A percentile compares a stretch with the other conserved stretches of the same genome.
phyloP scores from a whole-genome alignment of 2,888 invertebrate genomes.

The Meiosimyza platycephala region DNA sequence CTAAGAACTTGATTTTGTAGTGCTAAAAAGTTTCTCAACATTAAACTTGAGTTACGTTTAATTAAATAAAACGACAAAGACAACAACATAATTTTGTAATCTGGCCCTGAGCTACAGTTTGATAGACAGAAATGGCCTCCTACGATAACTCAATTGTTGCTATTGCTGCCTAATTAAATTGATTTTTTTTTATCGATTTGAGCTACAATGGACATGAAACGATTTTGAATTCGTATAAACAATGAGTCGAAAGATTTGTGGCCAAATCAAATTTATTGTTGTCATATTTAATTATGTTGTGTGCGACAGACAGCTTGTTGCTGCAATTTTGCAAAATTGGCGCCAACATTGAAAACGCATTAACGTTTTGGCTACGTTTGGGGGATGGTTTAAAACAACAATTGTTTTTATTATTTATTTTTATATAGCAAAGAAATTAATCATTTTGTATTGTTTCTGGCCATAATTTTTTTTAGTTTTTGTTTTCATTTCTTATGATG shows the following conservation, averaged over 20 bases:
- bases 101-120: background rate
- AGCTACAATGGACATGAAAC: background rate
- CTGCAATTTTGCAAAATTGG: constrained; percentile 16
- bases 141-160: constrained; percentile 8
- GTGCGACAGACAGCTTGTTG: background rate
- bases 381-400: constrained; percentile 39
- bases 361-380: constrained; percentile 46
- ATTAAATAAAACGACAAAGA: no score
- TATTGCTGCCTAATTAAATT: constrained; percentile 5
- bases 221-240: no score
- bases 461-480: no score
- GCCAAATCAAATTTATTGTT: no score
- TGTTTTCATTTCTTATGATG: no score
- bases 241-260: no score
- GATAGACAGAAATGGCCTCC: constrained; percentile 2
- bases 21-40: no score
- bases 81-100: background rate
- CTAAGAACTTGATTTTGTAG: no score
- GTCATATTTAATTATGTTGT: no score
- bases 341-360: constrained; percentile 20
- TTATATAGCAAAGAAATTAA: no score
- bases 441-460: no score
- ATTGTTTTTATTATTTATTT: constrained; percentile 42
- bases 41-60: no score
- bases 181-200: constrained; percentile 5